phyloP scores from a whole-genome alignment of 2,113 vertebrate species.

The Chaetops frenatus region DNA sequence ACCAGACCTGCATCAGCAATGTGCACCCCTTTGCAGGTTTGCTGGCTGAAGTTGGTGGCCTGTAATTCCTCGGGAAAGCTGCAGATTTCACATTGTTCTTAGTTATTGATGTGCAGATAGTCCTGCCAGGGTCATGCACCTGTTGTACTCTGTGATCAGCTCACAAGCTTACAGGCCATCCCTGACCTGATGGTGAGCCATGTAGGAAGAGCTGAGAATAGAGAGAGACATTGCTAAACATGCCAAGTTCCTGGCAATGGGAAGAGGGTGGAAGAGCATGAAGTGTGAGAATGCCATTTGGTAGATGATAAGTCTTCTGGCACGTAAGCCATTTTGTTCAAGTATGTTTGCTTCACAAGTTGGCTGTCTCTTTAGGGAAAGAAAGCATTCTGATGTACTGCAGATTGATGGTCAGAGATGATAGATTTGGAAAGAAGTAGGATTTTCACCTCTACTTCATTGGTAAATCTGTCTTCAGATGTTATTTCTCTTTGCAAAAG shows the following conservation, averaged over 20 bases:
- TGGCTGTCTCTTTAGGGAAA: neutral
- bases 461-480: neutral
- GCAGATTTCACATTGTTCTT: neutral
- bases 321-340: rapidly evolving
- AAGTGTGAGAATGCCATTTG: neutral
- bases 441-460: neutral
- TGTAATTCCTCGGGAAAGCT: neutral
- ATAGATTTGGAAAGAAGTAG: neutral
- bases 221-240: neutral
- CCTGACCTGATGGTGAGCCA: neutral
- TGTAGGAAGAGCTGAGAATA: neutral
- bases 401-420: neutral
- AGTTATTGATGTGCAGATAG: neutral
- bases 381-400: neutral
- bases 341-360: neutral
- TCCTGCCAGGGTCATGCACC: neutral
- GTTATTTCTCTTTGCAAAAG: neutral
- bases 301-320: neutral
- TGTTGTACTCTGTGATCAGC: neutral
- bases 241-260: neutral
- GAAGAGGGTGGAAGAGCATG: neutral
- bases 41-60: neutral
- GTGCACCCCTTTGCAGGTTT: neutral
- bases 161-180: neutral
- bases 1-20: neutral